Evolutionary conservation across 2,113 vertebrate species (phyloP).

Genomic region (Myanophis thanlyinensis): DNA sequence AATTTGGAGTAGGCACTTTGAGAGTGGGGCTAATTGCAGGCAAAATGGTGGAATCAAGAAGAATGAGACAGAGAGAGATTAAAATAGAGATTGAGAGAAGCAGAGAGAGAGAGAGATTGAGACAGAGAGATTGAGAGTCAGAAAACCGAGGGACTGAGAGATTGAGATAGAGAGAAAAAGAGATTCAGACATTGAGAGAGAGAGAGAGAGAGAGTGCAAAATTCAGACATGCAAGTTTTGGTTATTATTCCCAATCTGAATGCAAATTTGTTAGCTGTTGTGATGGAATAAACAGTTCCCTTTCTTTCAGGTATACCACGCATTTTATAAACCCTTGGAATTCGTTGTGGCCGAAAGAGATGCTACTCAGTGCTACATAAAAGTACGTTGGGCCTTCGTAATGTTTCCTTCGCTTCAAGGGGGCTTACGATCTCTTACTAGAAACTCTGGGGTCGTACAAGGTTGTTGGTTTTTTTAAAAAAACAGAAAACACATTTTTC

Average conservation of each 20-base stretch:
- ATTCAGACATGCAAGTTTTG: neutral
- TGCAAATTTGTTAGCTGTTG: neutral
- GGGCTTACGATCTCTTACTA: neutral
- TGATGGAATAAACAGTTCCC: neutral
- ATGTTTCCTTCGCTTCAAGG: neutral
- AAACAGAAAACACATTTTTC: neutral
- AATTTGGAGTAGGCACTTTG: neutral
- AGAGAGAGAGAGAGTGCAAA: neutral
- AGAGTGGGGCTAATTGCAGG: neutral
- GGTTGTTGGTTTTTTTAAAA: neutral
- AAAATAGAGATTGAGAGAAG: neutral
- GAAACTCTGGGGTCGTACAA: neutral
- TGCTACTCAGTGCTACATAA: slow-evolving; percentile 88
- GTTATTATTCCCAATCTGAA: neutral
- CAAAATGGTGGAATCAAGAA: neutral
- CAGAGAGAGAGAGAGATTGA: neutral
- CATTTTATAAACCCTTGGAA: slow-evolving; percentile 93
- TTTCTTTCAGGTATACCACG: slow-evolving; percentile 85
- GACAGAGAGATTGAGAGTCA: too few species aligned
- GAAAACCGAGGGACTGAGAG: too few species aligned
- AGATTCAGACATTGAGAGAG: too few species aligned
- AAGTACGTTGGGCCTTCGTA: slow-evolving; percentile 71
- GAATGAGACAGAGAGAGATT: neutral
- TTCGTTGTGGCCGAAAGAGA: slow-evolving; percentile 86
- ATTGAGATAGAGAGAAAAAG: neutral